Evolutionary conservation across 2,888 invertebrate species (phyloP), one percentile per base, ranked within the genome.

Genomic region (Dynastes tityus): DNA sequence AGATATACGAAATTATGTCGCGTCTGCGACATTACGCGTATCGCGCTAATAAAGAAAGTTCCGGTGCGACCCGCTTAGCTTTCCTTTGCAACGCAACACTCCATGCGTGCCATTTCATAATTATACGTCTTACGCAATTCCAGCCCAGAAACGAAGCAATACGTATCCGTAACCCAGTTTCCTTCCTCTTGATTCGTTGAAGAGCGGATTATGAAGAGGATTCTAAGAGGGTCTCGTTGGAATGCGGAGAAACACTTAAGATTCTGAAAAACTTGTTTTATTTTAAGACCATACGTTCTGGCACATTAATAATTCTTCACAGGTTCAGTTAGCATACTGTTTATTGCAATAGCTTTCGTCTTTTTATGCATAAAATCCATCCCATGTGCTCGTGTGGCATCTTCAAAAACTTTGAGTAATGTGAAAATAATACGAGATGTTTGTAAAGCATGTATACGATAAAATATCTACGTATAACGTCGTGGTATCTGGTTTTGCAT

Each of bases 31-130:
- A 67, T 67, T 68, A 53, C 29, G 68, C 29, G 27, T 51, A 51
- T 68, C 29, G 49, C 51, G 51, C 68, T 68, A 68, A 68, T 68
- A 68, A 68, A 68, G 68, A 68, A 63, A 63, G 63, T 51, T 40
- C 11, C 49, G 27, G 29, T 8, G 11, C 45, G 11, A 11, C 45
- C 8, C 8, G 45, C 45, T 45, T 11, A 29, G 27, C 27, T 68
- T 68, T 49, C 51, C 13, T 68, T 68, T 51, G 22, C 16, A 29
- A 51, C 13, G 29, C 9, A 51, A 29, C 27, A 13, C 29, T 49
- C 29, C 5, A 68, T 51, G 68, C 68, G 51, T 68, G 49, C 68
- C 27, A 27, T 51, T 11, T n/a, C 22, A 22, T 68, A 68, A 68
- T 68, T 49, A n/a, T 6, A 22, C 27, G 9, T 22, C 29, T 68